Evolutionary conservation across 2,113 vertebrate genomes (phyloP), one percentile per base, ranked within the genome.

Genomic region (Anhinga rufa): DNA sequence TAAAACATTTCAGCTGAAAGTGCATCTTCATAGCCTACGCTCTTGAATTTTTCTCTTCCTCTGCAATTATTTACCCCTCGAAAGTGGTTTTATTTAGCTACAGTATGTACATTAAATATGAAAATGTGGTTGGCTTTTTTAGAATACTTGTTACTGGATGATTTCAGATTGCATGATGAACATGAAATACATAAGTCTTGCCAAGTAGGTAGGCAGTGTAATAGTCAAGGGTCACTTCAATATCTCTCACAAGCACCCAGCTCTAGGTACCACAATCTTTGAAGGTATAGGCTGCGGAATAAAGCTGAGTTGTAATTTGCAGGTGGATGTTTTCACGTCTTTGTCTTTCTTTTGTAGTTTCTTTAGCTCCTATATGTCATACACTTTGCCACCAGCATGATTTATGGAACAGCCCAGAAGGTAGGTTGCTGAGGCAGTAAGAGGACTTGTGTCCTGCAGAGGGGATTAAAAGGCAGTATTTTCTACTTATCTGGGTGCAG

Each of bases 1-100:
- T 70, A 88, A 95, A 94, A 92, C 89, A 68, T 71, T 95, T 94
- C 94, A 97, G 91, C 94, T 97, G 94, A 90, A 95, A 97, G 79
- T 93, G 92, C 95, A 97, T 97, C 95, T 97, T 95, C 91, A 60
- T 93, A 97, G 92, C 93, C 95, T 95, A 95, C 81, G 44, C 95
- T 95, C 93, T 96, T 92, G 92, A 97, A 95, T 96, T 95, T 96
- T 93, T 96, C 92, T 96, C 92, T 95, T 97, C 95, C 94, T 95
- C 84, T 95, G 94, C 94, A 96, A 97, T 97, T 97, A 97, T 96
- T 97, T 97, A 97, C 84, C 94, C 97, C 89, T 97, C 60, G 0
- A 90, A 96, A 97, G 66, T 94, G 42, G 91, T 93, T 97, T 96
- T 96, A 95, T 97, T 97, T 97, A 97, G 95, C 89, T 95, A 74